These are phyloP conservation scores for Montipora sp. DNA, from an alignment of 64 coral and sea anemone species.

Conservation along the genomic window DNA sequence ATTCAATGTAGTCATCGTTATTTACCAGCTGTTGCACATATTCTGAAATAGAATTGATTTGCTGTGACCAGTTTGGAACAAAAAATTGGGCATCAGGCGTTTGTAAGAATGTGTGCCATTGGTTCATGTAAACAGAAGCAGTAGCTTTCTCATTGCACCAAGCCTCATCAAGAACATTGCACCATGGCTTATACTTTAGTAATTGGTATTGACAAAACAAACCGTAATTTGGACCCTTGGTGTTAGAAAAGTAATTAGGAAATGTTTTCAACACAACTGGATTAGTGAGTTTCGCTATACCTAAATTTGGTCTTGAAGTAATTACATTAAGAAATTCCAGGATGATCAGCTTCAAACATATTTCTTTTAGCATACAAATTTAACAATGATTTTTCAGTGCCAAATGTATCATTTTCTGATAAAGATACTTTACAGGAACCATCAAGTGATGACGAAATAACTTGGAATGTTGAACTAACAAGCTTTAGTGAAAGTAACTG, in stretches of 20 bases:
- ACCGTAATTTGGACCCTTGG: neutral
- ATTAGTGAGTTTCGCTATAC: neutral
- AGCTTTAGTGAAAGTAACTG: conserved; percentile 44
- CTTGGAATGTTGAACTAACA: conserved; percentile 48
- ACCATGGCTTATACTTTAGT: conserved; percentile 59
- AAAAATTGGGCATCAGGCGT: conserved; percentile 26
- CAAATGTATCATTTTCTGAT: neutral
- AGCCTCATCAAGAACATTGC: conserved; percentile 42
- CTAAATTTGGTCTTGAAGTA: neutral
- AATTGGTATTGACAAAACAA: conserved; percentile 52
- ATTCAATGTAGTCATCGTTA: conserved; percentile 13
- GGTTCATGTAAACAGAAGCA: conserved; percentile 39
- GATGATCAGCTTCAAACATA: conserved; percentile 14
- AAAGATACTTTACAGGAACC: conserved; percentile 19
- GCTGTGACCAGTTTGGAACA: conserved; percentile 54
- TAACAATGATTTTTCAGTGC: conserved; percentile 22
- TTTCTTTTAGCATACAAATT: conserved; percentile 60
- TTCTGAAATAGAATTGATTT: conserved; percentile 61
- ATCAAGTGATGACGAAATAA: conserved; percentile 19
- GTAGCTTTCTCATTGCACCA: conserved; percentile 29
- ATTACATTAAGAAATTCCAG: neutral
- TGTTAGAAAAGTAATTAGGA: conserved; percentile 44
- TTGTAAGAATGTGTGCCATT: conserved; percentile 50
- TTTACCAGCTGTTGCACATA: conserved; percentile 21
- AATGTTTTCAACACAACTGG: conserved; percentile 21